These are phyloP conservation scores for Phrynosoma blainvillii DNA, from an alignment of 2,113 vertebrate species.

Conservation along the genomic window DNA sequence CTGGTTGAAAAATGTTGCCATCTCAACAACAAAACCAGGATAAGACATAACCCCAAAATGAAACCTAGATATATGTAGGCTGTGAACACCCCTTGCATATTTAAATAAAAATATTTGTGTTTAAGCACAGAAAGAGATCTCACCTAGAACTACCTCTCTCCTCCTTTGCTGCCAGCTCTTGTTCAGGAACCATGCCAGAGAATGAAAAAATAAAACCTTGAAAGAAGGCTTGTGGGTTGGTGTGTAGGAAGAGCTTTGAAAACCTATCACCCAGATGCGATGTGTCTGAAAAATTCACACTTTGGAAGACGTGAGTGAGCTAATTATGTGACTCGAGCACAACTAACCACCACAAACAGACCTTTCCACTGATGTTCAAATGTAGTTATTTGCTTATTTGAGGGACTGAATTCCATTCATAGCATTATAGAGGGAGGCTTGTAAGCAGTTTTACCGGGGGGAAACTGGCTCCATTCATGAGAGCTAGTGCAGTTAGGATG, in stretches of 20 bases:
- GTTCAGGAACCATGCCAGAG: conserved; percentile 2
- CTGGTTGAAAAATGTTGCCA: conserved; percentile 54
- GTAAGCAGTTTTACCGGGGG: not conserved
- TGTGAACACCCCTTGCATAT: not conserved
- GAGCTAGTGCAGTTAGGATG: not conserved
- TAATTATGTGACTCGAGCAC: not conserved
- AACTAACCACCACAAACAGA: too few species aligned
- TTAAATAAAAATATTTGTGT: not conserved
- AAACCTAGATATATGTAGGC: conserved; percentile 31
- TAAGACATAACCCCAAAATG: not conserved
- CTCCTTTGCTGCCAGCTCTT: too few species aligned
- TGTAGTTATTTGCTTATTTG: not conserved
- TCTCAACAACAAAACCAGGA: not conserved
- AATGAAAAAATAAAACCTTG: not conserved
- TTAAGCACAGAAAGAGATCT: not conserved
- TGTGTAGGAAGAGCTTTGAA: accelerated
- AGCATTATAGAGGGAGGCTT: not conserved
- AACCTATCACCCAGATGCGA: not conserved
- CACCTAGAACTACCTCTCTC: not conserved
- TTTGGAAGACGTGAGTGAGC: not conserved
- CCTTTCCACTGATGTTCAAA: not conserved
- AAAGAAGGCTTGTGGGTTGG: not conserved
- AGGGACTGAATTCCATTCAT: not conserved
- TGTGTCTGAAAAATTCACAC: not conserved
- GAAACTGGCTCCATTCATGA: not conserved